Evolutionary conservation across 2,797 vertebrate species (phyloP).

Genomic region (Anabas testudineus): DNA sequence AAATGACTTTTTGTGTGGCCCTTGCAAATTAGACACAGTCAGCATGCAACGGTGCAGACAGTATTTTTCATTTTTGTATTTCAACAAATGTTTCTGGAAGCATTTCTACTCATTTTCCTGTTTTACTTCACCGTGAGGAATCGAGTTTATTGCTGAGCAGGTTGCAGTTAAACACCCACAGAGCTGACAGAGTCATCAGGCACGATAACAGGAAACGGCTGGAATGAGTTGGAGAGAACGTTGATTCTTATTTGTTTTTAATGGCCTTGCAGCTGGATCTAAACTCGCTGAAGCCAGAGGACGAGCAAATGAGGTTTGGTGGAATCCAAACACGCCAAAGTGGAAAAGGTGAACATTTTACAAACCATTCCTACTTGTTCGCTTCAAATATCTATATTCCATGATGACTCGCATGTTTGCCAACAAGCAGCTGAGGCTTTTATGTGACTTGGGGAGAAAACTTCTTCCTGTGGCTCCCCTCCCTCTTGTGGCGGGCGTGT

Average conservation of each 20-base stretch:
- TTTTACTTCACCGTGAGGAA: neutral
- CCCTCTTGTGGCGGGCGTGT: neutral
- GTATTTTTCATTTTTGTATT: conserved; percentile 20
- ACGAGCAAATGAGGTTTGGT: neutral
- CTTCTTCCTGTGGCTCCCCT: neutral
- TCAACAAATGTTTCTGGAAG: conserved; percentile 8
- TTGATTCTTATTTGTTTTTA: conserved; percentile 42
- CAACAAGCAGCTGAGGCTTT: conserved; percentile 28
- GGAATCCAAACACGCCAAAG: neutral
- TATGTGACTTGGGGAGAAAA: conserved; percentile 13
- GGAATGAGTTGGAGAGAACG: conserved; percentile 13
- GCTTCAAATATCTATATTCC: conserved; percentile 6
- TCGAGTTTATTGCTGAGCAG: conserved; percentile 22
- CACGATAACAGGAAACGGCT: conserved; percentile 2
- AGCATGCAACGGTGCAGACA: neutral
- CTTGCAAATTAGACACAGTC: conserved; percentile 25
- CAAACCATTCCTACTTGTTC: neutral
- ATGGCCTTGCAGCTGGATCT: conserved; percentile 8
- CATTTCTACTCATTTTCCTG: neutral
- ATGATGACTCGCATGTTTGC: conserved; percentile 5
- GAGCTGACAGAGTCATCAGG: conserved; percentile 31
- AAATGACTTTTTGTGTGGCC: neutral
- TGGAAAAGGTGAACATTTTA: neutral
- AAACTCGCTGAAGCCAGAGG: conserved; percentile 3
- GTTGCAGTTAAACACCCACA: conserved; percentile 32